Evolutionary conservation across 1,140 invertebrate species (phyloP).

Genomic region (Drosophila tsacasi): DNA sequence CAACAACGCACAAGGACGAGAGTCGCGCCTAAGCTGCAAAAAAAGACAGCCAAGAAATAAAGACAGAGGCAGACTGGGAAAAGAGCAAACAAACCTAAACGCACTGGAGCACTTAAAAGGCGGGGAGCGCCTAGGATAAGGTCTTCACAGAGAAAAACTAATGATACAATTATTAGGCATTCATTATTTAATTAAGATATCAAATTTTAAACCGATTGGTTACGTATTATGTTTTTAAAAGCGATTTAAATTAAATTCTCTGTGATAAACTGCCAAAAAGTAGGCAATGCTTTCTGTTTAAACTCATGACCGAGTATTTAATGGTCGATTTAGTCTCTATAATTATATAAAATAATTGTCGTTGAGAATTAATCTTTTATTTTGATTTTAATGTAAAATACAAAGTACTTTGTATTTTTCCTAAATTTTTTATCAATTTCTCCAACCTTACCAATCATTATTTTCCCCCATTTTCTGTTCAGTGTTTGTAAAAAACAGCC

Average conservation of each 20-base stretch:
- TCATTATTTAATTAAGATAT: too few species aligned
- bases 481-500: background rate
- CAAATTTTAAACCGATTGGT: too few species aligned
- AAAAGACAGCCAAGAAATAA: conserved; percentile 41
- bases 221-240: background rate
- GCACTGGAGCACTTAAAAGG: conserved; percentile 62
- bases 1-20: conserved; percentile 15
- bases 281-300: background rate
- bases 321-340: background rate
- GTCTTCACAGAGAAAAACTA: background rate
- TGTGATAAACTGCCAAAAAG: background rate
- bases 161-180: background rate
- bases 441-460: background rate
- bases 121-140: conserved; percentile 8
- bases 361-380: too few species aligned
- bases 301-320: too few species aligned
- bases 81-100: conserved; percentile 63
- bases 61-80: conserved; percentile 46
- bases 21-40: conserved; percentile 25
- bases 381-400: background rate
- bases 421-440: background rate
- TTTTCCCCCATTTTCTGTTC: background rate
- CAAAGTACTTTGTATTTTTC: background rate
- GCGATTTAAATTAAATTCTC: too few species aligned
- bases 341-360: background rate